Conservation (phyloP, 2,113 vertebrate species). For the Acrocephalus arundinaceus region DNA sequence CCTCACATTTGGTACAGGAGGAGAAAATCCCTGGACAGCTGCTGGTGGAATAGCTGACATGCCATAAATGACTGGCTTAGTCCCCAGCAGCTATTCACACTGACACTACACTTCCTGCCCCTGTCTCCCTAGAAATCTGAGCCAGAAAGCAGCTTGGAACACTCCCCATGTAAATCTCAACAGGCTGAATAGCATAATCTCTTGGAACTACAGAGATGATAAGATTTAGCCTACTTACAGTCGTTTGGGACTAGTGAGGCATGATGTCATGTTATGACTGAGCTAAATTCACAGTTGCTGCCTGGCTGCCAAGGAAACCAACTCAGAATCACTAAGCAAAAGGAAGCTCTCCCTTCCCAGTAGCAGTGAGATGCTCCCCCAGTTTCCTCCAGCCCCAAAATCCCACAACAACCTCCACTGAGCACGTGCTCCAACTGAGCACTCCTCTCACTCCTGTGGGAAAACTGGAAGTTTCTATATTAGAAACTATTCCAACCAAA, state of each 20-base stretch:
- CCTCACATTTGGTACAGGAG: neutral
- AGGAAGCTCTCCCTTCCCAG: neutral
- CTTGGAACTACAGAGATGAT: slow-evolving; percentile 2
- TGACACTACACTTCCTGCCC: neutral
- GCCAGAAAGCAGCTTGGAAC: slow-evolving; percentile 37
- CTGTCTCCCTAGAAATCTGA: neutral
- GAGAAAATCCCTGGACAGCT: neutral
- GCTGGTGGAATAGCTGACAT: neutral
- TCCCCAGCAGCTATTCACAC: slow-evolving; percentile 13
- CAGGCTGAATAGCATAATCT: slow-evolving; percentile 39
- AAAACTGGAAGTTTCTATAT: neutral
- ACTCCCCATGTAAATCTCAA: slow-evolving; percentile 4
- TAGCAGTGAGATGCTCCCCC: neutral
- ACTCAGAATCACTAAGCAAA: neutral
- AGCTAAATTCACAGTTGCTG: slow-evolving; percentile 11
- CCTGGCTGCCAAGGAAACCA: slow-evolving; percentile 33
- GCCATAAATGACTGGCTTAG: neutral
- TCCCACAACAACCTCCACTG: neutral
- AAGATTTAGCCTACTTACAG: slow-evolving; percentile 51
- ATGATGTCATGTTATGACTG: slow-evolving; percentile 29
- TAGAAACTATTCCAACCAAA: neutral
- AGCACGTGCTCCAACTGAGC: neutral
- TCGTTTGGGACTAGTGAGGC: neutral
- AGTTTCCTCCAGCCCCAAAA: neutral
- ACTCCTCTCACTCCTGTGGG: neutral